Evolutionary conservation across 1,140 invertebrate species (phyloP), one percentile per base, ranked within the genome.

Genomic region (Bombus impatiens): DNA sequence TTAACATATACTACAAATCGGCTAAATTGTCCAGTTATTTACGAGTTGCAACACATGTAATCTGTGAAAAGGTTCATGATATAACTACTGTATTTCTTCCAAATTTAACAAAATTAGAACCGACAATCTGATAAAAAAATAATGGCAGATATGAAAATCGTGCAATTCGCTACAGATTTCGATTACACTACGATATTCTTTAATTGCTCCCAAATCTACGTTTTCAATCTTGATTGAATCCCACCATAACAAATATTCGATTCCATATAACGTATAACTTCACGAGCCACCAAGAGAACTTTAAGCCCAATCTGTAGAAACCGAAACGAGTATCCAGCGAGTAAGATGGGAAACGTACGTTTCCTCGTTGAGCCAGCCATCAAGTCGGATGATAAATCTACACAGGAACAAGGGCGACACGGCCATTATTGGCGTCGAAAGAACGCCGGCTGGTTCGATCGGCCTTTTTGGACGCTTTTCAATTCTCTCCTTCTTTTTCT

Each of bases 401-500:
- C 62, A 71, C 53, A 47, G 68, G 75, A 78, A 70, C 65, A 78
- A 82, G 53, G 70, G 22, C 67, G 80, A 82, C 53, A 82, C 32
- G 10, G 37, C 37, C 70, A 62, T 82, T 74, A 71, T 74, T 74
- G 80, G 68, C 80, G 70, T 75, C 32, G 71, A 44, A 75, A 44
- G 62, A 47, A 53, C 40, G 57, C 32, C 65, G 57, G 79, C 40
- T 53, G 62, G 67, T 68, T 68, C 83, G 76, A 84, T 72, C 82
- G 44, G 42, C 47, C 81, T 84, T 71, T 84, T 84, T 84, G 53
- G 83, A 70, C 47, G 37, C 83, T 62, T 84, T 84, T 79, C 83
- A 84, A 84, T 79, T 25, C 37, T 9, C 76, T 37, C 37, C 25
- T 25, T 5, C 35, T 53, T 74, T 78, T 78, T 75, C 47, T 13